Evolutionary conservation across 2,797 vertebrate species (phyloP).

Genomic region (Luscinia megarhynchos): DNA sequence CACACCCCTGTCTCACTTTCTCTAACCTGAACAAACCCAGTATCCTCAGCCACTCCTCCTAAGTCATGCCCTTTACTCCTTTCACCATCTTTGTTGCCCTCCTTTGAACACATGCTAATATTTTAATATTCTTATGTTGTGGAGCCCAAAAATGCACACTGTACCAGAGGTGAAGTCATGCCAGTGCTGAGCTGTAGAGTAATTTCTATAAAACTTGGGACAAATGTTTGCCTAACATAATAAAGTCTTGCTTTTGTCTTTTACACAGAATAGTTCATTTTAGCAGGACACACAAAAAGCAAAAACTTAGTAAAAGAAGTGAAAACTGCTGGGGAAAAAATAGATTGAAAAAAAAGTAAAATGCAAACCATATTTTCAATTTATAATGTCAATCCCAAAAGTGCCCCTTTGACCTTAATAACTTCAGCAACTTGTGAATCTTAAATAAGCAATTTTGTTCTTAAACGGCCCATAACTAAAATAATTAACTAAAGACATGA

Average conservation of each 20-base stretch:
- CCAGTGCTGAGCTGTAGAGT: neutral
- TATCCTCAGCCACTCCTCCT: neutral
- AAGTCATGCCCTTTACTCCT: neutral
- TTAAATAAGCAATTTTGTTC: conserved; percentile 14
- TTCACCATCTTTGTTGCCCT: neutral
- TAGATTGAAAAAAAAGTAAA: neutral
- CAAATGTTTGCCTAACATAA: neutral
- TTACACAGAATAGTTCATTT: neutral
- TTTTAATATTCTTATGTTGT: neutral
- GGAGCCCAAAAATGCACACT: neutral
- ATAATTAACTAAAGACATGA: conserved; percentile 7
- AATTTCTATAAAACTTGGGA: neutral
- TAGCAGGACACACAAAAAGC: neutral
- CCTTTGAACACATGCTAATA: neutral
- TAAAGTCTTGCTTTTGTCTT: neutral
- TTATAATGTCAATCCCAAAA: neutral
- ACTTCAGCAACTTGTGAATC: neutral
- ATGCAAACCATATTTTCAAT: neutral
- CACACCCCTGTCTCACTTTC: neutral
- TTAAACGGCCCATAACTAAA: conserved; percentile 1
- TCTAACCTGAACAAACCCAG: neutral
- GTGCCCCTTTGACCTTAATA: neutral
- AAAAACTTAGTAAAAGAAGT: neutral
- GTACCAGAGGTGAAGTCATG: neutral
- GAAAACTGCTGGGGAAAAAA: neutral